Percentiles rank a stretch among this genome's conserved stretches.
Evolutionary conservation across 2,113 vertebrate species (phyloP).

Genomic region (Phocoena phocoena): DNA sequence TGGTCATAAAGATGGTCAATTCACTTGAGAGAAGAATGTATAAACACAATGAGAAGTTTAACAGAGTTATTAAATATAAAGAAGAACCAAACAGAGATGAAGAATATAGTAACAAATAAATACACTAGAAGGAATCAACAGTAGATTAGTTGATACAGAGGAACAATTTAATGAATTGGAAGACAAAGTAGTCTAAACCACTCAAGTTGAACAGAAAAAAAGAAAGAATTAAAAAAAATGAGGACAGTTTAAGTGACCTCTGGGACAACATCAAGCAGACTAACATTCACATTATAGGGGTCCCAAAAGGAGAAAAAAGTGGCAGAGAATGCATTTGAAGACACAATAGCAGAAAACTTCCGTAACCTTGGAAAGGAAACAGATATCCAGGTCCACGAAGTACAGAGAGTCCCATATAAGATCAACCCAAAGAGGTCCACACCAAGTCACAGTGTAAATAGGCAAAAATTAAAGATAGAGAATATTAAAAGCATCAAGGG

Average conservation of each 20-base stretch:
- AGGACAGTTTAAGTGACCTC: neutral
- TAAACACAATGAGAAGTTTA: too few relatives aligned
- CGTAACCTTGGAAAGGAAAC: neutral
- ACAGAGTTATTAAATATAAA: too few relatives aligned
- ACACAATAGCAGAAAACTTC: neutral
- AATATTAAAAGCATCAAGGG: neutral
- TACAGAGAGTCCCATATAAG: neutral
- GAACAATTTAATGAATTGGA: too few relatives aligned
- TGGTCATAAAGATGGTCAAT: too few relatives aligned
- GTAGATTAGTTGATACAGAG: too few relatives aligned
- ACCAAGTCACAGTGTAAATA: neutral
- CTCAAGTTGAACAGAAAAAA: neutral
- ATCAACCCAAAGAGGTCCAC: neutral
- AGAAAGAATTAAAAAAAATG: neutral
- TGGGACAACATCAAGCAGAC: neutral
- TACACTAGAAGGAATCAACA: too few relatives aligned
- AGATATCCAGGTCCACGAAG: neutral
- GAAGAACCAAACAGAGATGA: too few relatives aligned
- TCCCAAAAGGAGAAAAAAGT: neutral
- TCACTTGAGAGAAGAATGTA: too few relatives aligned
- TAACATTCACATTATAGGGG: neutral
- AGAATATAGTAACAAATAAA: too few relatives aligned
- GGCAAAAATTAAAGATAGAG: neutral
- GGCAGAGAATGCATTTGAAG: neutral
- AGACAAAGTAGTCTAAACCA: too few relatives aligned